Base-by-base conservation (phyloP, 2,888 invertebrate species). In the Sturmia bella region DNA sequence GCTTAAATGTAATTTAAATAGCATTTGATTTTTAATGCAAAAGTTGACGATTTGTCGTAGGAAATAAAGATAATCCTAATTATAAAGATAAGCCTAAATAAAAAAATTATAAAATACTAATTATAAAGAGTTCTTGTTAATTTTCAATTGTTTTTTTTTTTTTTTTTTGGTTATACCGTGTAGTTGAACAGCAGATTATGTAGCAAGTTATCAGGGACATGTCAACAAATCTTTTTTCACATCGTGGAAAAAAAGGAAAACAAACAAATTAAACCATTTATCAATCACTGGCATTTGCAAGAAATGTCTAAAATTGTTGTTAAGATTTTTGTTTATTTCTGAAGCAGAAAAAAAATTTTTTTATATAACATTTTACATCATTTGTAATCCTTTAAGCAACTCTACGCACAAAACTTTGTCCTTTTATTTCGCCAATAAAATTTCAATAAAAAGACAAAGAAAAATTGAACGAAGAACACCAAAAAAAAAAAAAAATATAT, bases 381-480 rank as follows among this genome's bases (percentile, higher is more conserved):
- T 17, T 15, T 61, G 70, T 72, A 72, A 72, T 72, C 72, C 72
- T 50, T 72, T 72, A 27, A 70, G 27, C 48, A 45, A 24, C 17
- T 59, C 59, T 24, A 59, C 70, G 48, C 59, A 61, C 50, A 39
- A 41, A 6, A 45, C 2, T 56, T 68, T 41, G 39, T 13, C 19
- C 15, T 39, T 15, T 41, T 21, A 11, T 24, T 45, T 27, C 24
- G 27, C 17, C 17, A 13, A 17, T 13, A 15, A 15, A 59, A n/a
- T 17, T 43, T 27, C 27, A 54, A 56, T 17, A 56, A 43, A 17
- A 43, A 43, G 13, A 56, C 52, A 52, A 52, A 24, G 52, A 17
- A 43, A 68, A 68, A 3, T 19, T 41, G 12, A 21, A 12, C 2
- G n/a, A n/a, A 24, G 15, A 43, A 54, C 19, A 39, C 13, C 3